phyloP scores from a whole-genome alignment of 2,888 invertebrate genomes.

The Brachyptera putata region DNA sequence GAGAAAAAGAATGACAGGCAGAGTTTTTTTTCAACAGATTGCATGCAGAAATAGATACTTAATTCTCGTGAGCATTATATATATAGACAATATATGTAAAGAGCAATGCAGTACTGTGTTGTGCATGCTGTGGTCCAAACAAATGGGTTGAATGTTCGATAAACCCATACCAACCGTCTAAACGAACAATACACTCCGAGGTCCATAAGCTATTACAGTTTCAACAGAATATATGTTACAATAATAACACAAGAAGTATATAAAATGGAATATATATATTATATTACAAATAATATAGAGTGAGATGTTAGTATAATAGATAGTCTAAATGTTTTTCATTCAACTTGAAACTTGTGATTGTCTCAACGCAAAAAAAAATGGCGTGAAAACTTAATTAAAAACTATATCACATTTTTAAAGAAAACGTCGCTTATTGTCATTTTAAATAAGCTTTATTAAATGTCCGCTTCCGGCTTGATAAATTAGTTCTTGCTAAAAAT shows the following conservation, averaged over 20 bases:
- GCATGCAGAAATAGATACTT: too few relatives aligned
- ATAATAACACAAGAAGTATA: background rate
- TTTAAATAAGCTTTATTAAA: background rate
- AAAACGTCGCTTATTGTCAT: too few relatives aligned
- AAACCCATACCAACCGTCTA: slow-evolving; percentile 8
- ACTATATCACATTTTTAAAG: too few relatives aligned
- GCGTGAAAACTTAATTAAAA: too few relatives aligned
- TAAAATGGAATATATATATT: background rate
- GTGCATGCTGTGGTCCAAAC: slow-evolving; percentile 15
- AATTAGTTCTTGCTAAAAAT: background rate
- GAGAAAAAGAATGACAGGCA: too few relatives aligned
- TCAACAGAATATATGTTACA: background rate
- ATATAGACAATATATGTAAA: too few relatives aligned
- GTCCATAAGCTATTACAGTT: slow-evolving; percentile 3
- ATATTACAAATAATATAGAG: slow-evolving; percentile 2
- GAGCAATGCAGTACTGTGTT: too few relatives aligned
- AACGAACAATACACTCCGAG: background rate
- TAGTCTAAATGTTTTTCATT: slow-evolving; percentile 10
- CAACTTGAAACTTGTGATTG: background rate
- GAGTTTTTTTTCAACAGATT: too few relatives aligned
- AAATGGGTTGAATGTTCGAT: background rate
- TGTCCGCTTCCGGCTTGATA: slow-evolving; percentile 5
- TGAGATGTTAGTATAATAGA: background rate
- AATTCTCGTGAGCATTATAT: too few relatives aligned
- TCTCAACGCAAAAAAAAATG: background rate